Evolutionary conservation across 2,888 invertebrate species (phyloP).

Genomic region (Deladenus siricidicola): DNA sequence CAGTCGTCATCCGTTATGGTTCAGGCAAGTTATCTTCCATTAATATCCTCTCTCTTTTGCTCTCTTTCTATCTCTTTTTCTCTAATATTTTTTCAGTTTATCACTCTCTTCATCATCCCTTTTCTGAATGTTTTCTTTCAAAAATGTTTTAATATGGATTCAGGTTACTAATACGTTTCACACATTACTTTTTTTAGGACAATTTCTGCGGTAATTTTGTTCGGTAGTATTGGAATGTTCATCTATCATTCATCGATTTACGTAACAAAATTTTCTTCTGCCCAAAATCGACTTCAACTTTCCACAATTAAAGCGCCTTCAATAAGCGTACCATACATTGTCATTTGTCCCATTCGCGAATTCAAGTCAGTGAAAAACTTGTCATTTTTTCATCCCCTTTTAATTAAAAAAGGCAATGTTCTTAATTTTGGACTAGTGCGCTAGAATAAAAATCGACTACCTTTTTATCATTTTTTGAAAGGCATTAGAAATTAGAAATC

Average conservation of each 20-base stretch:
- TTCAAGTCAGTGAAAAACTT: slow-evolving; percentile 13
- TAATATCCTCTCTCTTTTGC: no score
- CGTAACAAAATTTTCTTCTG: slow-evolving; percentile 8
- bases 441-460: no score
- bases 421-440: no score
- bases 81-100: no score
- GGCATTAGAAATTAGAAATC: no score
- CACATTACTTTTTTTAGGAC: no score
- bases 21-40: slow-evolving; percentile 15
- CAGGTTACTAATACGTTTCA: not conserved
- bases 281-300: slow-evolving; percentile 13
- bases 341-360: slow-evolving; percentile 15
- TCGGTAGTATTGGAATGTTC: slow-evolving; percentile 21
- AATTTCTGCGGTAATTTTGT: slow-evolving; percentile 14
- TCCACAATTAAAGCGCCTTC: slow-evolving; percentile 13
- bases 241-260: slow-evolving; percentile 16
- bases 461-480: no score
- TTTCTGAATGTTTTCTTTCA: not conserved
- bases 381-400: no score
- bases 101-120: not conserved
- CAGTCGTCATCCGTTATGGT: slow-evolving; percentile 25
- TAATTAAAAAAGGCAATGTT: no score
- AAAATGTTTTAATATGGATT: not conserved
- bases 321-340: slow-evolving; percentile 9
- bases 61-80: no score